Conservation (phyloP, 2,113 vertebrate species). For the Candoia aspera region DNA sequence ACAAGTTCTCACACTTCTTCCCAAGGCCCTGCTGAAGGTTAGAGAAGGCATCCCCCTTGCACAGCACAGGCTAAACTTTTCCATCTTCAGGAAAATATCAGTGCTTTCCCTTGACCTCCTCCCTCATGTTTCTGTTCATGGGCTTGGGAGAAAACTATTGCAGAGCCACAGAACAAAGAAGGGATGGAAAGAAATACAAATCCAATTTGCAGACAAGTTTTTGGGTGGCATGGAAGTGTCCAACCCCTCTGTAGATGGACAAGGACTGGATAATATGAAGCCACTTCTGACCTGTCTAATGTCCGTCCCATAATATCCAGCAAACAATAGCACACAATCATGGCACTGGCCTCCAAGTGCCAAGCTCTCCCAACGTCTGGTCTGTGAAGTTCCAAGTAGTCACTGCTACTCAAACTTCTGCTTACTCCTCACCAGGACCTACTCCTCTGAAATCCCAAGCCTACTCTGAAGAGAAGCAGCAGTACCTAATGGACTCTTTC, state of each 20-base stretch:
- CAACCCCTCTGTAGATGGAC: background rate
- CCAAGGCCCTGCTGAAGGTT: background rate
- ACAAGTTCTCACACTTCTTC: constrained; percentile 27
- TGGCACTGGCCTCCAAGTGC: background rate
- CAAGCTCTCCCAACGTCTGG: background rate
- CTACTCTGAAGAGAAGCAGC: background rate
- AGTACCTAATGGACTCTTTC: background rate
- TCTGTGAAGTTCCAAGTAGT: background rate
- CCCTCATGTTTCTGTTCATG: background rate
- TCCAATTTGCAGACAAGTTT: background rate
- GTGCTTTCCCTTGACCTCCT: constrained; percentile 16
- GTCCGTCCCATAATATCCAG: background rate
- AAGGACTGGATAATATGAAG: background rate
- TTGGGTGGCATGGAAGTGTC: background rate
- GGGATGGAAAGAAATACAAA: background rate
- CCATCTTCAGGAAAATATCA: constrained; percentile 3
- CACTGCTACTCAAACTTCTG: background rate
- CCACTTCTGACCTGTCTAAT: background rate
- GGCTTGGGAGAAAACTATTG: background rate
- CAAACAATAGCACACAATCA: background rate
- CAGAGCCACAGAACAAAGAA: background rate
- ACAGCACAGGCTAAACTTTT: background rate
- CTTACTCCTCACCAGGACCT: no score
- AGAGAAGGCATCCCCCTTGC: background rate
- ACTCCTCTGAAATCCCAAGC: no score